These are phyloP conservation scores for Carcina quercana DNA, from an alignment of 2,888 invertebrate species.

Conservation along the genomic window DNA sequence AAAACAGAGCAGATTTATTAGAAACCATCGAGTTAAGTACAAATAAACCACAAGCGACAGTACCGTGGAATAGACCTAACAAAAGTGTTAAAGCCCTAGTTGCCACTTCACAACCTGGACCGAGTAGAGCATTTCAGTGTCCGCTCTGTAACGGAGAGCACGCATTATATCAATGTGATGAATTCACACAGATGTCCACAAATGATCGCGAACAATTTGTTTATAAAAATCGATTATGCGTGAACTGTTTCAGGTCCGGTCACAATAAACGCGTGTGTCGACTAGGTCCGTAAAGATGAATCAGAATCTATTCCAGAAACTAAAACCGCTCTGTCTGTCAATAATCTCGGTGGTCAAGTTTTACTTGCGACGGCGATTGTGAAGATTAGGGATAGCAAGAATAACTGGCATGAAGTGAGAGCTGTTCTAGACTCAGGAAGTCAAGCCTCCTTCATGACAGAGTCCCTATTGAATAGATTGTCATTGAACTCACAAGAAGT, in stretches of 20 bases:
- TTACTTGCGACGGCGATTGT: conserved; percentile 1
- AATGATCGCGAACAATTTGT: neutral
- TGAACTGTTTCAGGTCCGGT: neutral
- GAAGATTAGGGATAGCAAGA: neutral
- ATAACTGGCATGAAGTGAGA: neutral
- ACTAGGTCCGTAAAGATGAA: too few species aligned
- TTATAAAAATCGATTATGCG: too few species aligned
- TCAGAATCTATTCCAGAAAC: neutral
- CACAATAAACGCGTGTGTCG: neutral
- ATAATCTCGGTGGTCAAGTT: neutral
- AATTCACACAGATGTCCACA: conserved; percentile 4
- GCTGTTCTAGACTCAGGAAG: conserved; percentile 5
- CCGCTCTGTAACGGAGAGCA: conserved; percentile 14
- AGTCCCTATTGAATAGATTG: conserved; percentile 3
- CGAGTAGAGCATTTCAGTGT: too few species aligned
- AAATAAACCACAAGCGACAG: neutral
- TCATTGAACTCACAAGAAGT: neutral
- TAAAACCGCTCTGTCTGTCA: neutral
- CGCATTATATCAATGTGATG: conserved; percentile 14
- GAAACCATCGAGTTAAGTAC: conserved; percentile 13
- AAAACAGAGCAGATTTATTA: conserved; percentile 17
- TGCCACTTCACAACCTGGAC: neutral
- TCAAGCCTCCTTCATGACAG: conserved; percentile 10
- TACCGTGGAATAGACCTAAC: conserved; percentile 6
- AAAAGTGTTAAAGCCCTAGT: neutral